Evolutionary conservation across 2,797 vertebrate genomes (phyloP).

Genomic region (Eulemur rubriventer): DNA sequence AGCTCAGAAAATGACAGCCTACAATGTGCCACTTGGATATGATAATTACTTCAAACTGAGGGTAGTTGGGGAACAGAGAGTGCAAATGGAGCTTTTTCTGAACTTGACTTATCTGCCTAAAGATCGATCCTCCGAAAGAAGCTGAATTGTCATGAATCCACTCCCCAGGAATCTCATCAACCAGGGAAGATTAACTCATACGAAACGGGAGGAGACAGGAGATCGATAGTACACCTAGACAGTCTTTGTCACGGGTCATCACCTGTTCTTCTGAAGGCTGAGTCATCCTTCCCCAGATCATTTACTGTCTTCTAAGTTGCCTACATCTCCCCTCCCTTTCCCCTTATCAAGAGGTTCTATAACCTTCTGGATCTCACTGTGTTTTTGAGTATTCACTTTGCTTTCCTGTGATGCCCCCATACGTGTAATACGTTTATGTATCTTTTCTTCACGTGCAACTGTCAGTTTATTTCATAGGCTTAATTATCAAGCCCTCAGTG

Average conservation of each 20-base stretch:
- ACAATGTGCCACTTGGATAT: background rate
- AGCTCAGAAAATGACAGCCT: background rate
- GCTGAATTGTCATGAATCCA: background rate
- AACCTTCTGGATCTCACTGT: background rate
- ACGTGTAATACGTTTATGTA: background rate
- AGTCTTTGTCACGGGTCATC: background rate
- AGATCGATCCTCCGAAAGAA: background rate
- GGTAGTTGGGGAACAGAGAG: background rate
- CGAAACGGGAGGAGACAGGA: background rate
- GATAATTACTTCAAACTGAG: background rate
- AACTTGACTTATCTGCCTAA: background rate
- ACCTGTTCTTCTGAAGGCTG: background rate
- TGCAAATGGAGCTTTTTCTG: background rate
- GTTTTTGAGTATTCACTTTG: background rate
- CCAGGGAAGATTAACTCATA: background rate
- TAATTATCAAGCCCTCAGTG: background rate
- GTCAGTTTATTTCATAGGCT: background rate
- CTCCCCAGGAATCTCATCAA: background rate
- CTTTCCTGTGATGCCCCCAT: background rate
- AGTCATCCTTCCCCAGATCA: background rate
- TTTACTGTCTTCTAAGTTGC: background rate
- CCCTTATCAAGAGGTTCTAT: background rate
- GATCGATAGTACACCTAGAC: background rate
- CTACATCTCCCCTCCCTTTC: no score
- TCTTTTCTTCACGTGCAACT: background rate